Percentiles rank a stretch among this genome's conserved stretches.
phyloP scores from a whole-genome alignment of 2,113 vertebrate genomes.

The Syrmaticus mikado region DNA sequence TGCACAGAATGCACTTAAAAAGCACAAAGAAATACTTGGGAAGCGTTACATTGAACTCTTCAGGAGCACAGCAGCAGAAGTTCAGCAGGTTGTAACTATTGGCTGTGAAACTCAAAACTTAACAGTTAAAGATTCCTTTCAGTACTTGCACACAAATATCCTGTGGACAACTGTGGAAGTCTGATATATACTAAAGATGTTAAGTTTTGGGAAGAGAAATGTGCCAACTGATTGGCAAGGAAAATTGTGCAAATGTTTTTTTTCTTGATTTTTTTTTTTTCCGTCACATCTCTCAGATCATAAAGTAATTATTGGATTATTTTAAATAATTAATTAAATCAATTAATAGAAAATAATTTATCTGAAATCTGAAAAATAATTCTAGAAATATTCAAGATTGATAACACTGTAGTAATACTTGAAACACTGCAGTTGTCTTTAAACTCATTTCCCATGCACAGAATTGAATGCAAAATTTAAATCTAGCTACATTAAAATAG shows the following conservation, averaged over 20 bases:
- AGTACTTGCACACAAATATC: accelerated
- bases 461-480: background rate
- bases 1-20: conserved; percentile 93
- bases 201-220: background rate
- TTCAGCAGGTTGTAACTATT: conserved; percentile 88
- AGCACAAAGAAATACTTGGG: conserved; percentile 95
- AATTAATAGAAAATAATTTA: too few relatives aligned
- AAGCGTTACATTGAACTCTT: conserved; percentile 98
- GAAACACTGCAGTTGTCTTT: background rate
- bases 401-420: background rate
- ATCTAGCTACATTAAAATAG: background rate
- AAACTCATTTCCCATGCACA: background rate
- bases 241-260: background rate
- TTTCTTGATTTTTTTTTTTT: background rate
- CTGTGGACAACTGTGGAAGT: background rate
- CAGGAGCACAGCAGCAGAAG: conserved; percentile 94
- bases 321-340: too few relatives aligned
- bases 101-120: background rate
- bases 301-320: background rate
- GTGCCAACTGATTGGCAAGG: background rate
- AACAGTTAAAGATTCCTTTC: background rate
- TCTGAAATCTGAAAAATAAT: background rate
- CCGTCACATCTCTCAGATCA: background rate
- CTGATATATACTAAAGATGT: background rate
- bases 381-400: background rate